A percentile compares a stretch with the other conserved stretches of the same genome.
Conservation (phyloP, 2,888 invertebrate genomes). For the Nephrotoma flavescens region DNA sequence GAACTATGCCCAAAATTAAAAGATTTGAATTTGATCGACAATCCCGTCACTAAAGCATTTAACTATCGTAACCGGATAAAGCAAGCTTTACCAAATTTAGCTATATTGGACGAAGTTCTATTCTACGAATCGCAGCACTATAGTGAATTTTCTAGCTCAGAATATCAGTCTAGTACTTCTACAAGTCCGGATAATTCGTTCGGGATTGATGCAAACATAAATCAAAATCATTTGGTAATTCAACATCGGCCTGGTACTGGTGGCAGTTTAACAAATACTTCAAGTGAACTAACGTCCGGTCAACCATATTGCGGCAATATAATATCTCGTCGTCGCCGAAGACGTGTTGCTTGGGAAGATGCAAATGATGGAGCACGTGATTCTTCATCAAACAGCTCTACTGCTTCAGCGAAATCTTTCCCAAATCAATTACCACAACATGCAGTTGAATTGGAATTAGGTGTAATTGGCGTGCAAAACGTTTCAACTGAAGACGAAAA, state of each 20-base stretch:
- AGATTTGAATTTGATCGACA: conserved; percentile 37
- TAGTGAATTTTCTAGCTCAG: background rate
- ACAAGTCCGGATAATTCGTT: background rate
- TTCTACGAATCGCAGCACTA: conserved; percentile 12
- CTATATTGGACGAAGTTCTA: conserved; percentile 29
- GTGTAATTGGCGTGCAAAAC: background rate
- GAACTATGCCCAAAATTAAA: conserved; percentile 35
- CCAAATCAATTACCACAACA: conserved; percentile 11
- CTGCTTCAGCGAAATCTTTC: conserved; percentile 8
- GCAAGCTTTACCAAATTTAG: conserved; percentile 27
- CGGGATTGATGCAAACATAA: background rate
- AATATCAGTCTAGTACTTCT: background rate
- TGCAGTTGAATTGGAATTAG: conserved; percentile 10
- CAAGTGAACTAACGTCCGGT: conserved; percentile 7
- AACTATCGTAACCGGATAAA: conserved; percentile 27
- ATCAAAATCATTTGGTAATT: background rate
- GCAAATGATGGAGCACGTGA: background rate
- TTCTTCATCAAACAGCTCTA: conserved; percentile 7
- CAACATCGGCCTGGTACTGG: conserved; percentile 7
- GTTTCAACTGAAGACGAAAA: background rate
- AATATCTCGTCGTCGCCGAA: conserved; percentile 5
- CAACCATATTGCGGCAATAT: conserved; percentile 13
- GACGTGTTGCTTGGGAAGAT: conserved; percentile 8
- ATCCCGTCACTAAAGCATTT: conserved; percentile 27
- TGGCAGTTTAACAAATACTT: background rate